phyloP scores from a whole-genome alignment of 2,113 vertebrate genomes.

The Megaceryle torquata region DNA sequence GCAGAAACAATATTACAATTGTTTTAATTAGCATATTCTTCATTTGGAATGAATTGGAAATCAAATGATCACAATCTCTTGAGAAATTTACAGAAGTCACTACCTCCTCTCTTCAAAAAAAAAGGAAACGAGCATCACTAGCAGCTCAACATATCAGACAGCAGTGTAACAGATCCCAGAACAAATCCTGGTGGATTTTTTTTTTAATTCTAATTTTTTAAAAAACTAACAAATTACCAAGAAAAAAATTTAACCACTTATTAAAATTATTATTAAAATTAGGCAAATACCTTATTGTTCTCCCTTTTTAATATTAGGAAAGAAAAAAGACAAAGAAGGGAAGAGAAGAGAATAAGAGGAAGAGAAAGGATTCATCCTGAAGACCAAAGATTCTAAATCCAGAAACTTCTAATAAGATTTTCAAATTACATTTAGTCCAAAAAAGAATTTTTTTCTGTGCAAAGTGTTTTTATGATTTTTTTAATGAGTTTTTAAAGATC shows the following conservation, averaged over 20 bases:
- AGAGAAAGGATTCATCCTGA: neutral
- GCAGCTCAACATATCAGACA: neutral
- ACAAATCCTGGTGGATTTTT: neutral
- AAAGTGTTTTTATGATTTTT: neutral
- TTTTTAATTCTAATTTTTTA: neutral
- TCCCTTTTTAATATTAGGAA: neutral
- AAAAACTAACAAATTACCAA: neutral
- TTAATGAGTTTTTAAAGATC: neutral
- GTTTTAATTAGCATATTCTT: constrained; percentile 35
- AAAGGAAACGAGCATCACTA: neutral
- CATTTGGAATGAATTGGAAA: constrained; percentile 19
- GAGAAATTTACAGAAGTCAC: neutral
- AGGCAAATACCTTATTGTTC: neutral
- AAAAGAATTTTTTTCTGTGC: neutral
- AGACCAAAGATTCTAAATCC: neutral
- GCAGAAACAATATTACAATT: constrained; percentile 11
- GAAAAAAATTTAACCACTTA: neutral
- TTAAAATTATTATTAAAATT: neutral
- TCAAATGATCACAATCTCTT: neutral
- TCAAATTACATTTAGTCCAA: neutral
- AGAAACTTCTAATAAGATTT: neutral
- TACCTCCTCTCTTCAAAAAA: neutral
- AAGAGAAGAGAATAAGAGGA: neutral
- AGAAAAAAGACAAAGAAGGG: neutral
- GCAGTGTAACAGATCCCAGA: neutral